Base-by-base conservation (phyloP, 2,888 invertebrate species). In the Mythimna impura region DNA sequence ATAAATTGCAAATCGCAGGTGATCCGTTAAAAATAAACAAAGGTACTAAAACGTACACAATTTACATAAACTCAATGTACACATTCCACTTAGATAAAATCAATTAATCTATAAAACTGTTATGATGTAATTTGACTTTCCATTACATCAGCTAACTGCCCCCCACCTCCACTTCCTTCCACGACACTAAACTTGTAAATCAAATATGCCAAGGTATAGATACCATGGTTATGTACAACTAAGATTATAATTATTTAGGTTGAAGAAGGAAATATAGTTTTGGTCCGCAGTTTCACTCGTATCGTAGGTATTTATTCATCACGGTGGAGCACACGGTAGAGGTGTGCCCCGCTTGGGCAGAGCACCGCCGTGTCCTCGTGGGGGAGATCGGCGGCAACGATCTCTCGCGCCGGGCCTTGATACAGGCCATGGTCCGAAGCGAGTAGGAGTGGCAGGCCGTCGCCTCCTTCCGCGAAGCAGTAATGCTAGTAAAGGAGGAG, bases 51-150 rank as follows among this genome's bases (percentile, higher is more conserved):
- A 40, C 20, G 20, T 52, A 36, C n/a, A 66, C 0, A 22, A 34
- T 40, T 64, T 73, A 52, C 55, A 61, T 65, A 50, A 54, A 55
- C 66, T 40, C 25, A 71, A 66, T 30, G 36, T 60, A 22, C 50
- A 64, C 58, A 77, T 64, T 63, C 43, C 50, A 12, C 17, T 10
- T 43, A 43, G 22, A 65, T 80, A 40, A 22, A 65, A 73, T 80
- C 54, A 61, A 60, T 47, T 40, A 73, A 60, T 61, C 25, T 58
- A 66, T 76, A 71, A 71, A 78, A 65, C 54, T 66, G 78, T 82
- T 55, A 54, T 74, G 86, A 79, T 75, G 84, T 79, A 86, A 85
- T 63, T 72, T 74, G 62, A 75, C 82, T 84, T 86, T 84, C 67
- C 64, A 81, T 85, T 85, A 76, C 86, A 84, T 85, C 84, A 85